Conservation (phyloP, 2,113 vertebrate species). For the Callipepla californica region DNA sequence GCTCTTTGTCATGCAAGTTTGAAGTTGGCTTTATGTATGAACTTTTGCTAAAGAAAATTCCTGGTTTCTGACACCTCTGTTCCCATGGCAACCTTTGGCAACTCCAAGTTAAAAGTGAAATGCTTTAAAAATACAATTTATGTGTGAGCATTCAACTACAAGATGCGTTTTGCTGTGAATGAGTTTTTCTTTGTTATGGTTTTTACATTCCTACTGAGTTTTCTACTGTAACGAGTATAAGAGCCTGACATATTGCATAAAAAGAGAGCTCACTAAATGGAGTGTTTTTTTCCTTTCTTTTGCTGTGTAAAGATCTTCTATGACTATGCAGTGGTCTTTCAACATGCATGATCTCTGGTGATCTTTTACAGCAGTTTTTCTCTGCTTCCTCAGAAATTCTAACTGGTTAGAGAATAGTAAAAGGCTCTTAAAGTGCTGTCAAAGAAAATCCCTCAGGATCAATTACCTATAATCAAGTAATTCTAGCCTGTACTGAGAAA, state of each 20-base stretch:
- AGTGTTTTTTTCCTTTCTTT: not conserved
- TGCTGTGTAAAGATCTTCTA: not conserved
- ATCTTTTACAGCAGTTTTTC: not conserved
- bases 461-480: not conserved
- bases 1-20: not conserved
- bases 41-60: not conserved
- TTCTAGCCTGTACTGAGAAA: not conserved
- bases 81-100: not conserved
- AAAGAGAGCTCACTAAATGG: not conserved
- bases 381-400: not conserved
- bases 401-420: not conserved
- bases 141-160: not conserved
- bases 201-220: not conserved
- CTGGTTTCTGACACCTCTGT: not conserved
- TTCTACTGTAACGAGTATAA: not conserved
- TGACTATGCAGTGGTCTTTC: not conserved
- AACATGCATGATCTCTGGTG: not conserved
- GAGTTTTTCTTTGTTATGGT: not conserved
- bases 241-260: not conserved
- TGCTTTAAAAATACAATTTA: not conserved
- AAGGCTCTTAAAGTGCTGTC: not conserved
- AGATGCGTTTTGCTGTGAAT: not conserved
- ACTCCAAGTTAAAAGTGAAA: not conserved
- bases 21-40: not conserved
- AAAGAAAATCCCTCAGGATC: not conserved